These are phyloP conservation scores for Crotalus helleri DNA, from an alignment of 2,113 vertebrate genomes.

Conservation along the genomic window DNA sequence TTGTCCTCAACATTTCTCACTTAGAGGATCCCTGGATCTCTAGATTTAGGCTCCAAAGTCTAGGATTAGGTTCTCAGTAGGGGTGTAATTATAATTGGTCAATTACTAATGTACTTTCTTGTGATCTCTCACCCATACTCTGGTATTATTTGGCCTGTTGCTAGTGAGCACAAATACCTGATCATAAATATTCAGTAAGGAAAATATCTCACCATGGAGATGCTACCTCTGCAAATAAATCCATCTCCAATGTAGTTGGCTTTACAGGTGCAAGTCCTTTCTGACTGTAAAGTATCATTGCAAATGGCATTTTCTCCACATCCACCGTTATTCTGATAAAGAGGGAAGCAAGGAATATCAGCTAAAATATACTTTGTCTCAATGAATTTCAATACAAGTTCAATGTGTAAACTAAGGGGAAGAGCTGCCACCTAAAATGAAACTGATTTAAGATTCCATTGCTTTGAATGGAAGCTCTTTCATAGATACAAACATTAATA, in stretches of 20 bases:
- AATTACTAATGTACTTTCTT: background rate
- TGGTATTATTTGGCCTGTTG: background rate
- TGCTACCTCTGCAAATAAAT: slow-evolving; percentile 75
- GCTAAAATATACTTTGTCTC: slow-evolving; percentile 5
- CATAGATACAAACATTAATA: background rate
- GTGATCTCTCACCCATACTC: background rate
- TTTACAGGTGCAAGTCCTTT: slow-evolving; percentile 78
- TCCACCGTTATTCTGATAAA: slow-evolving; percentile 82
- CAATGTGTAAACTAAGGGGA: background rate
- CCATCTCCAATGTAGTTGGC: slow-evolving; percentile 77
- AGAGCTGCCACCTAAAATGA: background rate
- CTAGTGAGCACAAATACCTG: background rate
- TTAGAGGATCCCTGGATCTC: background rate
- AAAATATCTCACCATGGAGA: slow-evolving; percentile 72
- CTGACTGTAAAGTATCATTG: slow-evolving; percentile 70
- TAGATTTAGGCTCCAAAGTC: background rate
- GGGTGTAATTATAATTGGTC: background rate
- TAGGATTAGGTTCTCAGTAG: background rate
- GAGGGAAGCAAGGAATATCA: slow-evolving; percentile 6
- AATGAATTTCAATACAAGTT: background rate
- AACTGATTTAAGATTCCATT: background rate
- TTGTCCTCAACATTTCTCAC: background rate
- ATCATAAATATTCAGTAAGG: background rate
- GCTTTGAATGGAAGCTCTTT: background rate
- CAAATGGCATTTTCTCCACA: slow-evolving; percentile 80